phyloP scores from a whole-genome alignment of 2,797 vertebrate genomes.

The Coreius guichenoti region DNA sequence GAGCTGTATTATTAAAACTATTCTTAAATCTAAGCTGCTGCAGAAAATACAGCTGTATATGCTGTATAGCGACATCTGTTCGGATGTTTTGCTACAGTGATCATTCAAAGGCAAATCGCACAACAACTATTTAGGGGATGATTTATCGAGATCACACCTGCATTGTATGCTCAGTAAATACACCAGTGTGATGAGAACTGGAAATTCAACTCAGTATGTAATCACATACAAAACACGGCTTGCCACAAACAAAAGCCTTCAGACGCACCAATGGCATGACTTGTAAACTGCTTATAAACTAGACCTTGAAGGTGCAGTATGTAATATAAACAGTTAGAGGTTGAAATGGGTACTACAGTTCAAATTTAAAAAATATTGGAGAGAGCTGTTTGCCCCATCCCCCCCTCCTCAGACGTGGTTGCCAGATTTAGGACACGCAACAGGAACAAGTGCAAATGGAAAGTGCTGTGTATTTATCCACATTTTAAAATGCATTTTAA shows the following conservation, averaged over 20 bases:
- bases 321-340: not conserved
- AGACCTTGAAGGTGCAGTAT: not conserved
- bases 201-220: not conserved
- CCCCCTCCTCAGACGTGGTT: not conserved
- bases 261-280: not conserved
- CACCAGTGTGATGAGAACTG: not conserved
- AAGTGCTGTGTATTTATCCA: not conserved
- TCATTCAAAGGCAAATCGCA: slow-evolving; percentile 8
- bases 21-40: not conserved
- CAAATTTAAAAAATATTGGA: not conserved
- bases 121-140: slow-evolving; percentile 15
- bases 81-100: slow-evolving; percentile 10
- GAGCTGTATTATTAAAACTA: not conserved
- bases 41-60: not conserved
- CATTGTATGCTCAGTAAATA: slow-evolving; percentile 8
- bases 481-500: not conserved
- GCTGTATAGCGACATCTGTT: slow-evolving; percentile 29
- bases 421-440: not conserved
- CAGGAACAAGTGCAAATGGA: not conserved
- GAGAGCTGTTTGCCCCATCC: not conserved
- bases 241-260: slow-evolving; percentile 3
- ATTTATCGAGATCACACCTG: slow-evolving; percentile 38
- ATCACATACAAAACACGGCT: not conserved
- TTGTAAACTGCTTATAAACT: not conserved
- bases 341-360: not conserved